Evolutionary conservation across 2,888 invertebrate species (phyloP).

Genomic region (Lithophane semibrunnea): DNA sequence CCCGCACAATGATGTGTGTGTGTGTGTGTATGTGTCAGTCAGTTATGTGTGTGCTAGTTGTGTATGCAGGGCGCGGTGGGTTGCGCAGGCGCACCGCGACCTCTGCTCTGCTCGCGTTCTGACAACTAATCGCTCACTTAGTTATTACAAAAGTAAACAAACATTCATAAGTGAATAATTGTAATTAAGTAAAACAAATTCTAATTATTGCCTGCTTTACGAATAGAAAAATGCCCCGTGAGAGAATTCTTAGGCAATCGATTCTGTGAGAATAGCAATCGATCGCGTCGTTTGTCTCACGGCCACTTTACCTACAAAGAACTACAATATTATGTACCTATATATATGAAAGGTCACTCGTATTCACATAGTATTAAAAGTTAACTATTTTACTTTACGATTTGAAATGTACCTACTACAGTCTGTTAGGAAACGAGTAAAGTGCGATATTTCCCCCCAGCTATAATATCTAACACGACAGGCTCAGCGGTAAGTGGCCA

Average conservation of each 20-base stretch:
- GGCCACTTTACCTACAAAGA: not conserved
- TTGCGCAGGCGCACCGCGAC: slow-evolving; percentile 41
- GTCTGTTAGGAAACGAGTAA: slow-evolving; percentile 33
- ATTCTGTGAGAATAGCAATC: slow-evolving; percentile 28
- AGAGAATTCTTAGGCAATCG: slow-evolving; percentile 26
- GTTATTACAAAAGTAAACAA: slow-evolving; percentile 3
- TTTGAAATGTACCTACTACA: not conserved
- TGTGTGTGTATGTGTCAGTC: not conserved
- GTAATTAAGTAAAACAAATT: not conserved
- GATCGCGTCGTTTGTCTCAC: slow-evolving; percentile 15
- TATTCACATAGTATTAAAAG: not conserved
- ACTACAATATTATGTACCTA: not conserved
- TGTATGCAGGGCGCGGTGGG: slow-evolving; percentile 58
- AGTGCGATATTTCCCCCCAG: slow-evolving; percentile 8
- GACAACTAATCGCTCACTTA: slow-evolving; percentile 33
- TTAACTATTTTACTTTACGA: not conserved
- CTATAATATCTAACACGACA: not conserved
- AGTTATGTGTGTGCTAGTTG: slow-evolving; percentile 32
- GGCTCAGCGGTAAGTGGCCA: not conserved
- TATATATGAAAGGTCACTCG: not conserved
- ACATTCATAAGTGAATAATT: slow-evolving; percentile 13
- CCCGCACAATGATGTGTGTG: slow-evolving; percentile 49
- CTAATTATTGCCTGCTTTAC: not conserved
- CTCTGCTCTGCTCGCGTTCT: slow-evolving; percentile 45
- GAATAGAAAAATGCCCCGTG: slow-evolving; percentile 27